A percentile compares a stretch with the other conserved stretches of the same genome.
Conservation (phyloP, 2,113 vertebrate genomes). For the Anhinga anhinga region DNA sequence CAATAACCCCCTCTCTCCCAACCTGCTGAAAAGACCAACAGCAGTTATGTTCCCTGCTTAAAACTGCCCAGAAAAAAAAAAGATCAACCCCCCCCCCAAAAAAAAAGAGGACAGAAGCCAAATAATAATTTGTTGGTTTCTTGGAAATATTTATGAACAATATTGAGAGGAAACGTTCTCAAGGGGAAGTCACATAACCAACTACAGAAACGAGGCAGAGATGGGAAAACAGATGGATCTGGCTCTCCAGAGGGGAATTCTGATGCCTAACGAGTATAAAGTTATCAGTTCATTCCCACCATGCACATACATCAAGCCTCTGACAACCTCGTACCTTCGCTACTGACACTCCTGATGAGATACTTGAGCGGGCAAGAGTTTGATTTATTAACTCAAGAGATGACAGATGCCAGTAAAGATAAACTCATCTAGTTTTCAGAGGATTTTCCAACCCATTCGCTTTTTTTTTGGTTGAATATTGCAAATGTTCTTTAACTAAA, state of each 20-base stretch:
- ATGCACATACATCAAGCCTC: not conserved
- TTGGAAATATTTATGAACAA: slow-evolving; percentile 34
- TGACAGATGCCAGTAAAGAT: not conserved
- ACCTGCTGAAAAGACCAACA: not conserved
- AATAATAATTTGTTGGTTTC: slow-evolving; percentile 31
- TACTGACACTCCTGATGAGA: slow-evolving; percentile 10
- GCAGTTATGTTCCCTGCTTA: not conserved
- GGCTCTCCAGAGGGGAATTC: not conserved
- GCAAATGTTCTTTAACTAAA: not conserved
- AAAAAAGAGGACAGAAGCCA: not conserved
- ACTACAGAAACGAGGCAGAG: not conserved
- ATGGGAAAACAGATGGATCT: not conserved
- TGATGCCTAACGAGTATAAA: not conserved
- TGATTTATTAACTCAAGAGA: not conserved
- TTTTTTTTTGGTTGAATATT: not conserved
- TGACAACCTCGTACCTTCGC: not conserved
- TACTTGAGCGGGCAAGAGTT: slow-evolving; percentile 27
- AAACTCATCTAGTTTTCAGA: not conserved
- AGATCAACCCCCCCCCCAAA: too few relatives aligned
- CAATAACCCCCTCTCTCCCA: not conserved
- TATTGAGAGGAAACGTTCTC: slow-evolving; percentile 21
- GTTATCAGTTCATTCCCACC: slow-evolving; percentile 10
- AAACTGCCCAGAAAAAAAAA: not conserved
- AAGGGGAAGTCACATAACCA: not conserved
- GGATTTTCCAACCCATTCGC: not conserved